Evolutionary conservation across 2,888 invertebrate species (phyloP).

Genomic region (Ptilodon capucinus): DNA sequence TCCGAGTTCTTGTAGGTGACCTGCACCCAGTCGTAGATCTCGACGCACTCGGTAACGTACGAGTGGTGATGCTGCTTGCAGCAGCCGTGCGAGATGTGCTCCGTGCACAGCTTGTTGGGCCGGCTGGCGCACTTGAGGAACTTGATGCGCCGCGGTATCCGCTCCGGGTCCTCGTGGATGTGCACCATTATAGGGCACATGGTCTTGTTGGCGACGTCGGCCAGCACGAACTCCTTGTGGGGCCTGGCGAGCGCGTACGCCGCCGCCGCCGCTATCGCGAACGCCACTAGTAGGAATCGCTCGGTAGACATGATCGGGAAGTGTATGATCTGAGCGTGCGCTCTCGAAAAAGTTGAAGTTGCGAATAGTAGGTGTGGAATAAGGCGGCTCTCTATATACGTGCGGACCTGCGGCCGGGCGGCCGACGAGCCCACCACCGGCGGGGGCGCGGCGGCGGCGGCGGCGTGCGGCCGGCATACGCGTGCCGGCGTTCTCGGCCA

Average conservation of each 20-base stretch:
- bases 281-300: constrained; percentile 21
- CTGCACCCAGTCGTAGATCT: constrained; percentile 67
- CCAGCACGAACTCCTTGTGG: constrained; percentile 47
- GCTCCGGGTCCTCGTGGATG: constrained; percentile 51
- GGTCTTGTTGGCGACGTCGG: constrained; percentile 56
- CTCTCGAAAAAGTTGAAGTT: constrained; percentile 39
- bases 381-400: constrained; percentile 29
- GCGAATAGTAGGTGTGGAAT: constrained; percentile 50
- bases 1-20: constrained; percentile 50
- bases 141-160: constrained; percentile 68
- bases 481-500: background rate
- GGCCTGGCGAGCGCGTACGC: constrained; percentile 31
- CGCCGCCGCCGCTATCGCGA: constrained; percentile 24
- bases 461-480: background rate
- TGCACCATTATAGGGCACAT: constrained; percentile 65
- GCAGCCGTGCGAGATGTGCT: constrained; percentile 59
- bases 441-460: background rate
- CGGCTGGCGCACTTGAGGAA: constrained; percentile 58
- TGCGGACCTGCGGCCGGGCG: background rate
- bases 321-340: constrained; percentile 33
- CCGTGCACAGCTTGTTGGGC: constrained; percentile 56
- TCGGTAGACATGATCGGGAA: constrained; percentile 22
- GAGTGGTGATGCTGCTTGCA: constrained; percentile 56
- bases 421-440: background rate
- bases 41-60: constrained; percentile 64